Base-by-base conservation (phyloP, 2,888 invertebrate species). In the Trichogramma evanescens region DNA sequence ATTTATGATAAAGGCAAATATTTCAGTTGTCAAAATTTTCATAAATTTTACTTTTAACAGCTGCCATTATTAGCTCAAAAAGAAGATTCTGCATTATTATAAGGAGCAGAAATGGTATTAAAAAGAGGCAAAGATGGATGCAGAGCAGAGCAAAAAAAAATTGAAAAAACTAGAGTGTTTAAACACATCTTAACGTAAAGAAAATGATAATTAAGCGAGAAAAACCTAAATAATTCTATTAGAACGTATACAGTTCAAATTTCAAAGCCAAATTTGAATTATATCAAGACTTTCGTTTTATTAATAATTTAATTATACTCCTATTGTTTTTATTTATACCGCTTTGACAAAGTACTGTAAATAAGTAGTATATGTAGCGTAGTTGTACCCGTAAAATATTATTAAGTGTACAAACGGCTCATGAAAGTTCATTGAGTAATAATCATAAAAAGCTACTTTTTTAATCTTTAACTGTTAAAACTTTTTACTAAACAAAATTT, bases 151-250 rank as follows among this genome's bases (percentile, higher is more conserved):
- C 26, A 70, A 54, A 71, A 68, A 68, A 68, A 71, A 67, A 65
- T 63, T 73, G 52, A 78, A 76, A 68, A 78, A 78, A 61, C 77
- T 77, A 75, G 79, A 77, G 64, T 78, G 77, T 64, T 68, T 80
- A 56, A 79, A 78, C 8, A 75, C 80, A 68, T 80, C 80, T 2
- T 80, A 79, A 5, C 78, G 78, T 52, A 79, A 79, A 56, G 80
- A 79, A 61, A 78, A 79, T 55, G 76, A 75, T 8, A 63, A 54
- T 45, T 65, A 66, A 10, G 69, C 68, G 54, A 61, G 52, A 59
- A 69, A 61, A 64, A 63, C 63, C 43, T 10, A 43, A 67, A 61
- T 5, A 60, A 50, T 39, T 44, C 9, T 53, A 63, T 63, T 45
- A 59, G 62, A 44, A 4, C 3, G 4, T 39, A 58, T 10, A 59